Base-by-base conservation (phyloP, 2,113 vertebrate genomes). In the Lampris megalopsis region DNA sequence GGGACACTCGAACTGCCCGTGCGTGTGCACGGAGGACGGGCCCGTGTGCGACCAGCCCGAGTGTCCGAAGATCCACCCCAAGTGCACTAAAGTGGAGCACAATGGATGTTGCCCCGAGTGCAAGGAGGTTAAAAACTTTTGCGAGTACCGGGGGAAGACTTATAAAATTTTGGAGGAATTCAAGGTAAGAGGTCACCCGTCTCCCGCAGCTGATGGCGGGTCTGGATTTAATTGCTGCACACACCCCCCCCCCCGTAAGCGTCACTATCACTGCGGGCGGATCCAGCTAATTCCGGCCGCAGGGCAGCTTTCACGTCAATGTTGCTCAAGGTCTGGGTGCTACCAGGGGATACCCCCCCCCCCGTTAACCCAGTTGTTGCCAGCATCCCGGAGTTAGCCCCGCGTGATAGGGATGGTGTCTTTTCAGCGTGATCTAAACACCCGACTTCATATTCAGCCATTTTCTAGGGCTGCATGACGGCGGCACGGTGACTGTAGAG, bases 61-160 rank as follows among this genome's bases (percentile, higher is more conserved):
- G 91, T 99, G 98, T 87, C 98, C 98, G 60, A 97, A 96, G 94
- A 97, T 99, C 86, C 98, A 99, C 93, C 98, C 98, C 52, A 98
- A 98, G 92, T 99, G 98, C 94, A 98, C 97, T 85, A 99, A 99
- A 93, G 97, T 99, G 93, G 97, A 99, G 89, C 96, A 99, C 91
- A 99, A 99, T 81, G 98, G 98, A 86, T 99, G 98, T 91, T 99
- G 98, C 86, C 97, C 97, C 2, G 97, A 99, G 85, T 99, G 98
- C 95, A 99, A 99, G 91, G 97, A 99, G 94, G 96, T 99, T 86
- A 99, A 96, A 93, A 98, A 98, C 95, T 98, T 98, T 94, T 99
- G 98, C 94, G 98, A 99, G 94, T 99, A 99, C 89, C 95, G 96
- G 82, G 97, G 96, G 84, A 98, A 99, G 95, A 98, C 94, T 67